Percentiles rank a stretch among this genome's conserved stretches.
phyloP scores from a whole-genome alignment of 2,797 vertebrate genomes.

The Eulemur rubriventer region DNA sequence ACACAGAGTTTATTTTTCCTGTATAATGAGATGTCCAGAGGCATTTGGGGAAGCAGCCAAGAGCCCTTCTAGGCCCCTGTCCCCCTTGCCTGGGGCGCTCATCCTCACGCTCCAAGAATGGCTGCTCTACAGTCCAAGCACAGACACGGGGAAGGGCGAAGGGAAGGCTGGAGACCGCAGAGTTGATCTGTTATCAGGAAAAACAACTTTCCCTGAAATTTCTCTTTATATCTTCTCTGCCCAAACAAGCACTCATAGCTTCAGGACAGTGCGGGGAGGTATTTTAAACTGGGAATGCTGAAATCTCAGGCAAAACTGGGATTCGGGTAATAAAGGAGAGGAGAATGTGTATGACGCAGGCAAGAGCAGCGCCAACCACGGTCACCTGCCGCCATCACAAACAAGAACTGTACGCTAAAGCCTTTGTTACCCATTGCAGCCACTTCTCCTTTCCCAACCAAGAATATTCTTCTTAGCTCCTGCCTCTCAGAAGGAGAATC shows the following conservation, averaged over 20 bases:
- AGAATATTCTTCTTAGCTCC: background rate
- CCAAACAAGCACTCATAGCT: background rate
- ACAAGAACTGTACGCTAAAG: background rate
- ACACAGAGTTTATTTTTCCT: background rate
- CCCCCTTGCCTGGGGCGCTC: background rate
- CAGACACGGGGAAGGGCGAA: background rate
- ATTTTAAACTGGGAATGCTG: background rate
- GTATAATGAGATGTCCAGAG: too few relatives aligned
- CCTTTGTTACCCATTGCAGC: too few relatives aligned
- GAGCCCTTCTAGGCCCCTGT: background rate
- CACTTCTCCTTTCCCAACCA: background rate
- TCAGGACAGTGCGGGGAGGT: background rate
- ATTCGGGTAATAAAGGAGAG: background rate
- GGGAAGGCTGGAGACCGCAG: background rate
- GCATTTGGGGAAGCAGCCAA: background rate
- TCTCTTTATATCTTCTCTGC: background rate
- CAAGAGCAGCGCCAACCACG: background rate
- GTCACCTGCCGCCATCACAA: background rate
- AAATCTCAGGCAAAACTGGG: background rate
- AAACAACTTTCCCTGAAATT: background rate
- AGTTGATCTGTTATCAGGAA: background rate
- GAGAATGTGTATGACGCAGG: too few relatives aligned
- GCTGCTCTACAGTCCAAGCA: background rate
- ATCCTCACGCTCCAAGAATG: background rate
- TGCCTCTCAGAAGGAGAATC: background rate